Evolutionary conservation across 2,888 invertebrate genomes (phyloP), one percentile per base, ranked within the genome.

Genomic region (Liposcelis brunnea): DNA sequence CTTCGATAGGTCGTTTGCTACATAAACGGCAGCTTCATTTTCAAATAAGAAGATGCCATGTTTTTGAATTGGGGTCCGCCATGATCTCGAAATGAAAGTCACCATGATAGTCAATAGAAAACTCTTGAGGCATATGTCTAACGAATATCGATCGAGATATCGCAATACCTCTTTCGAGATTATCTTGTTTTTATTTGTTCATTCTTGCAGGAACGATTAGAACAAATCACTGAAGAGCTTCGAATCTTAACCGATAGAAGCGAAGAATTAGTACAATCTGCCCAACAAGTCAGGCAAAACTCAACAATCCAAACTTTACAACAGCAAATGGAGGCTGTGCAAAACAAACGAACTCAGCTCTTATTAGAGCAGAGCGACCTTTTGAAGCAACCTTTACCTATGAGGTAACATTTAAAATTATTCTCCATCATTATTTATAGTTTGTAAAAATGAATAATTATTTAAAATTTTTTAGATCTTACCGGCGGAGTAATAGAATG

Each of bases 331-430:
- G 62, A 63, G 33, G 57, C 60, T 12, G 47, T 58, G 32, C 55
- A 55, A 37, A 47, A 50, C 26, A 58, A 61, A 50, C 65, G 66
- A 52, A 57, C 63, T 38, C 62, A 62, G 49, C 56, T 67, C 26
- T 55, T 66, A 31, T 55, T 59, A 11, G 68, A 68, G 53, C 67
- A 67, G 56, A 60, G 57, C 50, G 65, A 66, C 42, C 56, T 66
- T 32, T 54, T 61, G 37, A 55, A 57, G 44, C 58, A 60, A 48
- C 57, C 18, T 16, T 18, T 42, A 32, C 46, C 31, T 14, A 11
- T 18, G 11, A 40, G 42, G 46, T 46, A 15, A 12, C 10, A 15
- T 2, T 19, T 19, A 19, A 26, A 26, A 26, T 26, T 6, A 26
- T n/a, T n/a, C n/a, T n/a, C n/a, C n/a, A n/a, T n/a, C n/a, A n/a